Base-by-base conservation (phyloP, 2,797 vertebrate genomes). In the Thaleichthys pacificus region DNA sequence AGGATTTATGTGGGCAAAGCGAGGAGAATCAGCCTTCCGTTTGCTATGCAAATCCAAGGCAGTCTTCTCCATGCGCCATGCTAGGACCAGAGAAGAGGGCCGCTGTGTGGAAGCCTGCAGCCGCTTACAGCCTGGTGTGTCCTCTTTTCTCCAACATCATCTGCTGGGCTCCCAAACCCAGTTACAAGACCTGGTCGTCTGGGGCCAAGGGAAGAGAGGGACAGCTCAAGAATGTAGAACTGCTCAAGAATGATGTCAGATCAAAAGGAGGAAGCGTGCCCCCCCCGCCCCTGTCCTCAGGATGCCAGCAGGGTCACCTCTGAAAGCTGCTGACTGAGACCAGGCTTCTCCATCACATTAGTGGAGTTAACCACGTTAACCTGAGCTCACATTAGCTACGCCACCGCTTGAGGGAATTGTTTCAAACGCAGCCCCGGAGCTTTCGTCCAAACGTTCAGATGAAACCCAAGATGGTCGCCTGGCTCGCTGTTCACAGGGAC, bases 41-140 rank as follows among this genome's bases (percentile, higher is more conserved):
- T 78, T 78, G 65, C 75, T 71, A 78, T 80, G 78, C 78, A 78
- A 80, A 82, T 78, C 72, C 58, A 66, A 26, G 21, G 24, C 75
- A 80, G 65, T 38, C 60, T 42, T 79, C 72, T 68, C 11, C 56
- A 21, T 61, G 7, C 56, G n/a, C 22, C 3, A 21, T 56, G n/a
- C 28, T 28, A 35, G 62, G 30, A 21, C 28, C 35, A 70, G 35
- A 63, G 12, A 38, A 61, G 75, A 56, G 61, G 49, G 15, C 6
- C 8, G 32, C 32, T 35, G 32, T 35, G n/a, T 61, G 61, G 58
- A 24, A 63, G 15, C 28, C 22, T 32, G 22, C 47, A 4, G 24
- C 17, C 22, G 58, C 66, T 62, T 75, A 80, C 66, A 70, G 71
- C 38, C 71, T 61, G 5, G 61, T 19, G 76, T 70, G 63, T 8